Base-by-base conservation (phyloP, 2,113 vertebrate species). In the Percina caprodes region DNA sequence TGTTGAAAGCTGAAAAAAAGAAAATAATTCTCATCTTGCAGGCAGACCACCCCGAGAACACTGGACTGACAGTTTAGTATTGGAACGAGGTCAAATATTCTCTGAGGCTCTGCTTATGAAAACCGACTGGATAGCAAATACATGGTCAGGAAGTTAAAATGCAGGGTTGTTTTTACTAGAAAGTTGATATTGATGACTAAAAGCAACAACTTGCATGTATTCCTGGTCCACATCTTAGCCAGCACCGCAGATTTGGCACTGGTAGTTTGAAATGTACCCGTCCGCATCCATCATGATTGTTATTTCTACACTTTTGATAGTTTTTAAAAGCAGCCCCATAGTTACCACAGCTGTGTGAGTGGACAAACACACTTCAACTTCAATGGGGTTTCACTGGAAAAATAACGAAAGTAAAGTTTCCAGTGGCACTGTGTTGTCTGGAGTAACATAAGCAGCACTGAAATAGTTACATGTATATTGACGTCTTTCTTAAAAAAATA, bases 41-140 rank as follows among this genome's bases (percentile, higher is more conserved):
- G 58, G 56, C 80, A 54, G 90, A 85, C 86, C 83, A 82, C 79
- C 80, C 58, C 39, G 45, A 65, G 54, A 84, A 65, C 21, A 1
- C 39, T n/a, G 65, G 58, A 11, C 26, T 19, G 59, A 72, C 33
- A 62, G 55, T 69, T 68, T 12, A 79, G 63, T 61, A 69, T 78
- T 66, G 21, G 21, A 10, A 23, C 9, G 1, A n/a, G 51, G 68
- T 79, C 76, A 69, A 73, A 68, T 39, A n/a, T 33, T 61, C 69
- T 35, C n/a, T 4, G 45, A 56, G 54, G 51, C 58, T 61, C 13
- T 21, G 71, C 19, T 45, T 10, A 58, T 72, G 30, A 68, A 83
- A 79, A 65, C 21, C 16, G 18, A 24, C 5, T 0, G 19, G 46
- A 62, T 48, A 74, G 35, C 71, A 11, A 0, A 6, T 24, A 18